These are phyloP conservation scores for Holothuria leucospilota DNA, from an alignment of 53 echinoderm and acorn worm genomes.

Conservation along the genomic window DNA sequence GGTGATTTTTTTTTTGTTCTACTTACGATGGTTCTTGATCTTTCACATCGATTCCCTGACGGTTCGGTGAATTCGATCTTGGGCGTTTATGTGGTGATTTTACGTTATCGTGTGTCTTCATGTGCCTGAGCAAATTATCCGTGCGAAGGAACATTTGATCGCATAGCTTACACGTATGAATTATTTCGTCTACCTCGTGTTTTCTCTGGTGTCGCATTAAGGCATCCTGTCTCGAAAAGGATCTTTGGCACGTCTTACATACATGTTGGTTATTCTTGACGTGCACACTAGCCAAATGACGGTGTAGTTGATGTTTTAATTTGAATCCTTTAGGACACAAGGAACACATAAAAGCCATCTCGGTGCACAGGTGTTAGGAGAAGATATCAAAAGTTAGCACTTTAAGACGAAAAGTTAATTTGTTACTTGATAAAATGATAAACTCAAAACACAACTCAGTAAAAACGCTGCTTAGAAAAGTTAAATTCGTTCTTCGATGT, in stretches of 20 bases:
- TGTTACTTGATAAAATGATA: neutral
- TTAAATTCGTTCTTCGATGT: no score
- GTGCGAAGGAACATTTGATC: neutral
- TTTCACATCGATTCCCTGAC: no score
- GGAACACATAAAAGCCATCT: no score
- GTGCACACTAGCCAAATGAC: neutral
- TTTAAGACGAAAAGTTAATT: no score
- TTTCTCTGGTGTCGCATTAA: neutral
- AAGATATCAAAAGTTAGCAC: no score
- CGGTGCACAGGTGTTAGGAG: no score
- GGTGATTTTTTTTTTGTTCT: no score
- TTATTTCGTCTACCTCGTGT: neutral
- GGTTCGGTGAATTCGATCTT: neutral
- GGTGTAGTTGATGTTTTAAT: neutral
- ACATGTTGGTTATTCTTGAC: neutral
- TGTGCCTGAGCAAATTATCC: constrained; percentile 12
- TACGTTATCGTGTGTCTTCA: neutral
- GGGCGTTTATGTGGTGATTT: neutral
- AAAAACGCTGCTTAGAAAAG: neutral
- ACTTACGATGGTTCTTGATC: no score
- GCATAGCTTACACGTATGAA: neutral
- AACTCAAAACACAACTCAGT: neutral
- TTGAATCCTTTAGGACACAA: neutral
- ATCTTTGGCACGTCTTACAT: neutral
- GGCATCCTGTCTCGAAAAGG: neutral